Percentiles rank a stretch among this genome's conserved stretches.
phyloP scores from a whole-genome alignment of 2,113 vertebrate species.

The Oryzias curvinotus region DNA sequence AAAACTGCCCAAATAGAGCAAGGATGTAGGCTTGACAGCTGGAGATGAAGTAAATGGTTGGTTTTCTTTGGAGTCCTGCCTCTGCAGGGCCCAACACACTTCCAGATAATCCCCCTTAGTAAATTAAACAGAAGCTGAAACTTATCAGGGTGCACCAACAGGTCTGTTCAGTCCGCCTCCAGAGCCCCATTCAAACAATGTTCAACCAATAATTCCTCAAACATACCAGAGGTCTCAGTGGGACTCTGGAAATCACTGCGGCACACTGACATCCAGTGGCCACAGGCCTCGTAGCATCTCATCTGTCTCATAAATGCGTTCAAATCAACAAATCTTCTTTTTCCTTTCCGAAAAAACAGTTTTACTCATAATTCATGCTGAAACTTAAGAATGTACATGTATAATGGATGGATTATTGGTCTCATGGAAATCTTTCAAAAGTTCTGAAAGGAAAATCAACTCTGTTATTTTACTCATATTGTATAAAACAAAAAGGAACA shows the following conservation, averaged over 20 bases:
- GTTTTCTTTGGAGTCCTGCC: conserved; percentile 16
- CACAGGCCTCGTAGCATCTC: neutral
- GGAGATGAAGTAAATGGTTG: conserved; percentile 1
- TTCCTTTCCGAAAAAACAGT: too few species aligned
- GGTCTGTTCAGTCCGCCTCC: conserved; percentile 8
- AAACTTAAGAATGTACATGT: too few species aligned
- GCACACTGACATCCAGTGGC: conserved; percentile 54
- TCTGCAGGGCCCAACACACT: conserved; percentile 23
- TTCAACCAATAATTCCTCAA: conserved; percentile 30
- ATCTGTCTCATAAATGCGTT: too few species aligned
- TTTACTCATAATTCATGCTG: too few species aligned
- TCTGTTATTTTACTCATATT: too few species aligned
- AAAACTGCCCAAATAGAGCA: neutral
- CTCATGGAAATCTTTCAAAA: too few species aligned
- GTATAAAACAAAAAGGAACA: too few species aligned
- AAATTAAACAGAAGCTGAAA: conserved; percentile 46
- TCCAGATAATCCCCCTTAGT: conserved; percentile 42
- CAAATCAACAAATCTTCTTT: too few species aligned
- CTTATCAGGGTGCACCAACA: conserved; percentile 8
- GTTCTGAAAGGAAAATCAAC: too few species aligned
- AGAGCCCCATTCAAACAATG: conserved; percentile 23
- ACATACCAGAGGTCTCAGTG: neutral
- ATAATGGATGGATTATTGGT: too few species aligned
- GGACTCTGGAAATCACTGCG: conserved; percentile 5
- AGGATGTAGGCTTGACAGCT: neutral